Evolutionary conservation across 2,113 vertebrate genomes (phyloP), one percentile per base, ranked within the genome.

Genomic region (Lonchura striata): DNA sequence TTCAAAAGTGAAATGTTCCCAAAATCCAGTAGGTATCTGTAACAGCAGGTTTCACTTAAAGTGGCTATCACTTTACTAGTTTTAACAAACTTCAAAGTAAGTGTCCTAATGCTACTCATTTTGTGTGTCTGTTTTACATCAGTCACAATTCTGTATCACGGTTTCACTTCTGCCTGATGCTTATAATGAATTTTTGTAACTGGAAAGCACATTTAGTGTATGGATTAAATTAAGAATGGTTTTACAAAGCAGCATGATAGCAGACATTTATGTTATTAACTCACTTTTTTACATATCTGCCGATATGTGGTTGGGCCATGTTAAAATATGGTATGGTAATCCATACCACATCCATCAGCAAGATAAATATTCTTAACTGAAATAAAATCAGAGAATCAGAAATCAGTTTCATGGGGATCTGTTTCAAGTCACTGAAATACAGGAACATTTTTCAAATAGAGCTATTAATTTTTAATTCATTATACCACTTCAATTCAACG

Each of bases 31-130:
- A 98, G 98, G 97, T 98, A 98, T 98, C 98, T 97, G 97, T 98
- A 99, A 99, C 98, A 99, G 98, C 98, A 99, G 99, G 98, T 98
- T 98, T 98, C 98, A 98, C 98, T 99, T 99, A 99, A 97, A 98
- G 97, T 98, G 98, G 99, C 98, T 99, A 99, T 99, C 99, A 98
- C 98, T 99, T 99, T 99, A 98, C 99, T 98, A 98, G 98, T 98
- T 98, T 98, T 98, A 98, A 97, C 98, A 85, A 97, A 99, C 99
- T 99, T 99, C 99, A 99, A 99, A 99, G 99, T 91, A 81, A 98
- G 98, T 96, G 98, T 98, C 98, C 98, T 98, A 97, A 98, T 97
- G 94, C 98, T 96, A 95, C 98, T 98, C 96, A 98, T 97, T 98
- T 97, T 95, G 94, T 97, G 98, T 97, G 98, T 98, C 98, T 98